Evolutionary conservation across 53 echinoderm and acorn worm species (phyloP), one percentile per base, ranked within the genome.

Genomic region (Henricia sp.): DNA sequence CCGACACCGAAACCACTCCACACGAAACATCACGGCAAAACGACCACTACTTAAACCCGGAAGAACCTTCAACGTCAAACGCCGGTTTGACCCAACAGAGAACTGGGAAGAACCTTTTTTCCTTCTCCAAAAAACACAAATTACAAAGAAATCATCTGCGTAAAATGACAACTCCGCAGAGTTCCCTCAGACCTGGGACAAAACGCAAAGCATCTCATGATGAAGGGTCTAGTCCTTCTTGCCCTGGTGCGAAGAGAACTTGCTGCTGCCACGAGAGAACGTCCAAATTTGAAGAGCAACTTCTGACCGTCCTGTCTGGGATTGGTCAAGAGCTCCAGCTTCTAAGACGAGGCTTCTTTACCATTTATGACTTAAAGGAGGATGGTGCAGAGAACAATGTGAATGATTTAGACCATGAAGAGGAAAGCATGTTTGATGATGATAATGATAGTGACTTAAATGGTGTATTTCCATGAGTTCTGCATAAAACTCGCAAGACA

Each of bases 291-390:
- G 62, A 80, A 24, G 64, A 80, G 64, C 63, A 64, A 48, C 62
- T 80, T 16, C 80, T 80, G 16, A 12, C 17, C 32, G 50, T 80
- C 3, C 48, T 80, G 11, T 80, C 80, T 3, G 80, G 80, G 6
- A 80, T 80, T 16, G 80, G 80, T 17, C 65, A 44, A 34, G 80
- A 80, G 80, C 80, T 80, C 2, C 80, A 80, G 35, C 24, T 80
- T 5, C 50, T 80, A 4, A 30, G 80, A 27, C 80, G 44, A 46
- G 80, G 80, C 9, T 64, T 80, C 48, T 80, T 80, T 48, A 62
- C 80, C 3, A 33, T 80, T 17, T 80, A 80, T 34, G 60, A 80
- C 36, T 46, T 80, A 21, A 41, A 60, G 65, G 80, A 80, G 46
- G 63, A 80, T 13, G 20, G 33, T 16, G 27, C 30, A 24, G 40